These are phyloP conservation scores for Takifugu bimaculatus DNA, from an alignment of 2,113 vertebrate genomes.

Conservation along the genomic window DNA sequence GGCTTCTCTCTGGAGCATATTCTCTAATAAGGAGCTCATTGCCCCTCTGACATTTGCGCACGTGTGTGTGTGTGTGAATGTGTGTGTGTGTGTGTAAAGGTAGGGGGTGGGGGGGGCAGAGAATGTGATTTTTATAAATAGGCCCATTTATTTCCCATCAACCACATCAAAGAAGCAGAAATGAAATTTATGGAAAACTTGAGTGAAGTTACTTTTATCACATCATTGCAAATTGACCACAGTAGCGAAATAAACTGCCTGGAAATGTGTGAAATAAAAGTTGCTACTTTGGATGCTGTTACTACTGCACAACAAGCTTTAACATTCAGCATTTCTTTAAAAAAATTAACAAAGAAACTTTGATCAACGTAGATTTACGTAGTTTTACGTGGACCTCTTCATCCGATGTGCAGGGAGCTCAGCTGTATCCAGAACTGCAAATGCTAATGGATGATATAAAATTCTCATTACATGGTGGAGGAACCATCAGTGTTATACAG, in stretches of 20 bases:
- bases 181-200: constrained; percentile 19
- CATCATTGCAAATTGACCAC: constrained; percentile 1
- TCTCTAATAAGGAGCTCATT: constrained; percentile 71
- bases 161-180: constrained; percentile 21
- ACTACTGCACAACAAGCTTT: too few species aligned
- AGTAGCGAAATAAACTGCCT: background rate
- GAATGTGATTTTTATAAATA: constrained; percentile 32
- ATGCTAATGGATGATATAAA: too few species aligned
- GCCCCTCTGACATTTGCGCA: constrained; percentile 60
- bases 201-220: constrained; percentile 19
- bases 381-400: too few species aligned
- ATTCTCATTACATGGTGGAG: too few species aligned
- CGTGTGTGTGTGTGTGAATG: constrained; percentile 21
- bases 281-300: too few species aligned
- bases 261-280: too few species aligned
- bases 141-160: constrained; percentile 1
- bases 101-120: background rate
- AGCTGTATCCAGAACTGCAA: too few species aligned
- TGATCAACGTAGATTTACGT: too few species aligned
- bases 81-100: constrained; percentile 14
- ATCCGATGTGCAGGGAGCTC: too few species aligned
- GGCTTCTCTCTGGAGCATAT: constrained; percentile 53
- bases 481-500: too few species aligned
- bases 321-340: too few species aligned
- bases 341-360: too few species aligned